A percentile compares a stretch with the other conserved stretches of the same genome.
Conservation (phyloP, 2,888 invertebrate species). For the Zygaena filipendulae region DNA sequence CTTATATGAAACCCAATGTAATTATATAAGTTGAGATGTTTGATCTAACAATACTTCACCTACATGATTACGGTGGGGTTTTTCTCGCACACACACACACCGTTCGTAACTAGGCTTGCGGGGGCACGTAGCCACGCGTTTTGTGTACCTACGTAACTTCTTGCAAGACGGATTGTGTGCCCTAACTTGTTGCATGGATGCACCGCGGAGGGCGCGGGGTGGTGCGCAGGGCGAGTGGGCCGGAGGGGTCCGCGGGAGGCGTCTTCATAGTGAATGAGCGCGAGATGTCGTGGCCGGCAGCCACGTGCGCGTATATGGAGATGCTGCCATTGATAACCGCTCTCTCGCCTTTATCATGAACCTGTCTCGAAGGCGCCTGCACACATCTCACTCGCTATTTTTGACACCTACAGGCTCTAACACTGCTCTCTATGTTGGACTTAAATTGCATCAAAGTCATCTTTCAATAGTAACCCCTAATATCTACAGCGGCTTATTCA, state of each 20-base stretch:
- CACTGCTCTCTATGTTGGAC: no score
- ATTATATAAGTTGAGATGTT: no score
- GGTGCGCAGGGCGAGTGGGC: slow-evolving; percentile 24
- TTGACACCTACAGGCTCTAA: slow-evolving; percentile 2
- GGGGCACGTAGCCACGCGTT: background rate
- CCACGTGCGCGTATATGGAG: slow-evolving; percentile 64
- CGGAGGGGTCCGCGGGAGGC: slow-evolving; percentile 26
- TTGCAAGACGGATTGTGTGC: slow-evolving; percentile 50
- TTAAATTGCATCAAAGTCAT: no score
- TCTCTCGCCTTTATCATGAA: slow-evolving; percentile 57
- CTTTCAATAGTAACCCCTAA: background rate
- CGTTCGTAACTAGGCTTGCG: no score
- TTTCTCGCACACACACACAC: no score
- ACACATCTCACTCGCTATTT: slow-evolving; percentile 22
- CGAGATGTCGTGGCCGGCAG: slow-evolving; percentile 63
- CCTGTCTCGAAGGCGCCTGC: slow-evolving; percentile 37
- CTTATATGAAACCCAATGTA: no score
- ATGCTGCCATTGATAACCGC: slow-evolving; percentile 64
- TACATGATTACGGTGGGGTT: no score
- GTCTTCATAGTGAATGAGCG: slow-evolving; percentile 67
- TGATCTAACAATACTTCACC: no score
- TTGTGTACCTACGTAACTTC: slow-evolving; percentile 22
- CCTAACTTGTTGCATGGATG: slow-evolving; percentile 68
- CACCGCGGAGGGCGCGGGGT: slow-evolving; percentile 46
- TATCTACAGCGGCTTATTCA: no score